These are phyloP conservation scores for Danio aesculapii DNA, from an alignment of 2,797 vertebrate genomes.

Conservation along the genomic window DNA sequence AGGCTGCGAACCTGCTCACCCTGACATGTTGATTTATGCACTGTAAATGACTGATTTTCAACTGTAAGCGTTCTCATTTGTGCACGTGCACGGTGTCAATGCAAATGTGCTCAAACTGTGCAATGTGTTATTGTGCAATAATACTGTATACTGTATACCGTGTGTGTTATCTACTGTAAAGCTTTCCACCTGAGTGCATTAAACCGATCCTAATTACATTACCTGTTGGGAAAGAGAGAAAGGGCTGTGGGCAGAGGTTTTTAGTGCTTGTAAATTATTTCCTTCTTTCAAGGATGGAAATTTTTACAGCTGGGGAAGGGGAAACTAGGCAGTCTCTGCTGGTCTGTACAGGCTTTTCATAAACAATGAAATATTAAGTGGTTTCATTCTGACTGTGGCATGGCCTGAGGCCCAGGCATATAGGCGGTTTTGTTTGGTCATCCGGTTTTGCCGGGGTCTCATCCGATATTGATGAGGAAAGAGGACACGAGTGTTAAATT, in stretches of 20 bases:
- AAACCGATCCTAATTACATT: slow-evolving; percentile 17
- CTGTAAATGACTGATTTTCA: slow-evolving; percentile 10
- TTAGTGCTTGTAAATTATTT: slow-evolving; percentile 19
- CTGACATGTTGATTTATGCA: slow-evolving; percentile 10
- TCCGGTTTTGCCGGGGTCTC: slow-evolving; percentile 66
- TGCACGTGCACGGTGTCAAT: background rate
- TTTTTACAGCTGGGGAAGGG: background rate
- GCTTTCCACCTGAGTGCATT: slow-evolving; percentile 4
- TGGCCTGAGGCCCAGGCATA: slow-evolving; percentile 49
- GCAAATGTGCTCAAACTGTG: background rate
- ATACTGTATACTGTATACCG: background rate
- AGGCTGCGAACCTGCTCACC: background rate
- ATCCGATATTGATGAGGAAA: slow-evolving; percentile 76
- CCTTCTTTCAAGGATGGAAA: slow-evolving; percentile 7
- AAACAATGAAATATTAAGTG: slow-evolving; percentile 73
- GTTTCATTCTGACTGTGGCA: slow-evolving; percentile 12
- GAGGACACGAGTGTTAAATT: slow-evolving; percentile 58
- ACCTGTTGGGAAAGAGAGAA: background rate
- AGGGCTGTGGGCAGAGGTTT: background rate
- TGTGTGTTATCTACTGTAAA: background rate
- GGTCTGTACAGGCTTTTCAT: slow-evolving; percentile 70
- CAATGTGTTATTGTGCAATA: background rate
- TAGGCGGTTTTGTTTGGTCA: slow-evolving; percentile 37
- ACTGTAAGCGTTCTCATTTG: background rate
- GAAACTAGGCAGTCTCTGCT: slow-evolving; percentile 58